Evolutionary conservation across 2,888 invertebrate genomes (phyloP).

Genomic region (Pristionchus exspectatus): DNA sequence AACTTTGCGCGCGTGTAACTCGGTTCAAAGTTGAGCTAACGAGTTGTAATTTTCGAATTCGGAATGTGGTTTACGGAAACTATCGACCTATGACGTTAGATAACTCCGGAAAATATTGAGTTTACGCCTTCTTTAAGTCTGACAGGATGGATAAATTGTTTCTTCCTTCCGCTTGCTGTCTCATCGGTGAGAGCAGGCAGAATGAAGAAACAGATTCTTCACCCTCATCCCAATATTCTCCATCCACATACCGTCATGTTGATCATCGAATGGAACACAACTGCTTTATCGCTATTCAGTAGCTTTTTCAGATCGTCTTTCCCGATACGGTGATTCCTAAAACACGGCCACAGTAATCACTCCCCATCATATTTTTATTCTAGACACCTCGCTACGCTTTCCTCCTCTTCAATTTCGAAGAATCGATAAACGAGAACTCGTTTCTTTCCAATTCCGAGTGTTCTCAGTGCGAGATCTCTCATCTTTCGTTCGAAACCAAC

Average conservation of each 20-base stretch:
- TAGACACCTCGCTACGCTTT: background rate
- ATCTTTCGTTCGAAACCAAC: conserved; percentile 59
- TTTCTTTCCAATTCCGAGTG: conserved; percentile 57
- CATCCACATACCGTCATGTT: conserved; percentile 10
- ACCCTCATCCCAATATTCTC: no score
- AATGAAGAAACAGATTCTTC: no score
- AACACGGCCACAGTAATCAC: background rate
- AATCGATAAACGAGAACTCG: conserved; percentile 62
- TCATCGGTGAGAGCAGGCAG: background rate
- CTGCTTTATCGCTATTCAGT: conserved; percentile 54
- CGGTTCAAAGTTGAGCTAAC: no score
- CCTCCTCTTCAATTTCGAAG: conserved; percentile 60
- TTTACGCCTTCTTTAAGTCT: no score
- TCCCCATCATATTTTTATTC: background rate
- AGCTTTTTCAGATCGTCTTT: conserved; percentile 58
- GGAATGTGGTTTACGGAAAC: no score
- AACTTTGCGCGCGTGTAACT: no score
- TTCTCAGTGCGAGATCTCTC: conserved; percentile 54
- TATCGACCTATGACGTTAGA: no score
- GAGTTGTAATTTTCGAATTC: no score
- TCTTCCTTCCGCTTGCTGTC: background rate
- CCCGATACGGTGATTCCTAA: conserved; percentile 46
- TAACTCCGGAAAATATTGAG: no score
- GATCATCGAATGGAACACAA: conserved; percentile 59
- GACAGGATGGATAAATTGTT: no score